Evolutionary conservation across 2,113 vertebrate genomes (phyloP).

Genomic region (Periophthalmodon schlosseri): DNA sequence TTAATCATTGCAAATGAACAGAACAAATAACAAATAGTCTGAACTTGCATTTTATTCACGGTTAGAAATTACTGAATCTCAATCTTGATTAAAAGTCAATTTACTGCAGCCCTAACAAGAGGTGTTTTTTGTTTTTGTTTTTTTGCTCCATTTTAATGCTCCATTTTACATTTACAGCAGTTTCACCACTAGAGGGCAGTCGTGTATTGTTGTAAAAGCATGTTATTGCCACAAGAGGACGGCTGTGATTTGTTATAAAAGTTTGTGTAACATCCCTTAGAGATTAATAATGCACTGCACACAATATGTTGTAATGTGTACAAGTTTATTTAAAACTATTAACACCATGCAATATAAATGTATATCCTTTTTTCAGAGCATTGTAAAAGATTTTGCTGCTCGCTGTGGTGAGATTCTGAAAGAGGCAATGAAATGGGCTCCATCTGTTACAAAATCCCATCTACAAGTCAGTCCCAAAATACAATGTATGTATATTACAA

Average conservation of each 20-base stretch:
- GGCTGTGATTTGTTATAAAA: no score
- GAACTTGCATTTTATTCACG: no score
- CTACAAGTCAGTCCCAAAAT: slow-evolving; percentile 82
- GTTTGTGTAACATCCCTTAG: background rate
- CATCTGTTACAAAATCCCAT: slow-evolving; percentile 95
- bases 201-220: slow-evolving; percentile 9
- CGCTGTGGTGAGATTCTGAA: slow-evolving; percentile 97
- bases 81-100: no score
- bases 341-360: background rate
- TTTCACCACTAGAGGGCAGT: slow-evolving; percentile 45
- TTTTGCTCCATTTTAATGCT: no score
- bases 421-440: slow-evolving; percentile 98
- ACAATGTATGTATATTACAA: background rate
- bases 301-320: background rate
- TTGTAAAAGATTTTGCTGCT: slow-evolving; percentile 96
- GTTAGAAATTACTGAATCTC: no score
- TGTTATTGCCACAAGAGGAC: background rate
- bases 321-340: background rate
- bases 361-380: slow-evolving; percentile 77
- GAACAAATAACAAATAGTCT: no score
- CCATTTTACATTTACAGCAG: background rate
- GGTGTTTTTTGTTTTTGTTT: no score
- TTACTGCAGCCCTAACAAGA: no score
- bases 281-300: background rate
- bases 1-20: no score